Percentiles rank a stretch among this genome's conserved stretches.
Conservation (phyloP, 2,113 vertebrate species). For the Myotis davidii region DNA sequence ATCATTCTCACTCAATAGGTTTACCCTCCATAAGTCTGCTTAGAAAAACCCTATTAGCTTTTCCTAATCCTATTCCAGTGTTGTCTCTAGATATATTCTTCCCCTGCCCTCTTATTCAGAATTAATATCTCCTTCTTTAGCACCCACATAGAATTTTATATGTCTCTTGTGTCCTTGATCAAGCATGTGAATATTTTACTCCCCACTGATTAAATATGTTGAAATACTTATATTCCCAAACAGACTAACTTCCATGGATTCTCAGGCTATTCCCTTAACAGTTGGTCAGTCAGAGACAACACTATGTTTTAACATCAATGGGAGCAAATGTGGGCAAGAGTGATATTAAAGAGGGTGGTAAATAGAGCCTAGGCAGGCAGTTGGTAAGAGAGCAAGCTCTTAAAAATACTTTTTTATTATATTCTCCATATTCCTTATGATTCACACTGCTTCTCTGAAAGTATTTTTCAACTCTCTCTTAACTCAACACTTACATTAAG, state of each 20-base stretch:
- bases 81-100: not conserved
- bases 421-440: not conserved
- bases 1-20: not conserved
- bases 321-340: not conserved
- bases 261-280: not conserved
- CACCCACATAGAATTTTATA: not conserved
- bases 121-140: not conserved
- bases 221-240: not conserved
- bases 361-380: not conserved
- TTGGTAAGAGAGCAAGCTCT: not conserved
- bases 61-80: not conserved
- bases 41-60: not conserved
- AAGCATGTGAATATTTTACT: not conserved
- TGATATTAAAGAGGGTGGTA: rapidly evolving
- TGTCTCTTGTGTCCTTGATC: not conserved
- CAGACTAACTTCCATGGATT: not conserved
- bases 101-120: not conserved
- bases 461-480: not conserved
- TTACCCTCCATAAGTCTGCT: not conserved
- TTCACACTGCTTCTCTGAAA: not conserved
- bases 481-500: not conserved
- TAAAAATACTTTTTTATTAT: not conserved
- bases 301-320: not conserved
- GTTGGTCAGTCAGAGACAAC: not conserved
- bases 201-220: not conserved